Base-by-base conservation (phyloP, 2,113 vertebrate genomes). In the Silurus glanis region DNA sequence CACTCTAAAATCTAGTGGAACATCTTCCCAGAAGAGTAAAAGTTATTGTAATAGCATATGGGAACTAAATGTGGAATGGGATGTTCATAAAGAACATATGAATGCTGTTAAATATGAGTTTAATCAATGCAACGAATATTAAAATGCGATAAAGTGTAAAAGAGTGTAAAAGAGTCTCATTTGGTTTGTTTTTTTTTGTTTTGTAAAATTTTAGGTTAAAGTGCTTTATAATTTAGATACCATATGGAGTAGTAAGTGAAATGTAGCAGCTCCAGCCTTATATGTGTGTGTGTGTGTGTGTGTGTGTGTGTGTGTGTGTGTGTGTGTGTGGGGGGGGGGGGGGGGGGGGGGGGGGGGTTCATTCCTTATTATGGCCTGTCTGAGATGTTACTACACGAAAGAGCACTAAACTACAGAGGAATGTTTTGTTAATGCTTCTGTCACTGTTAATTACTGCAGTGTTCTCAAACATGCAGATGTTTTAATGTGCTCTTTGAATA, bases 361-460 rank as follows among this genome's bases (percentile, higher is more conserved):
- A 59, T 58, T 82, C 51, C 47, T 80, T 21, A 47, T 83, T 47
- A n/a, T 19, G 16, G 58, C 58, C 37, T 84, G 13, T 81, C 55
- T 81, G 82, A 86, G 69, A 69, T 71, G 64, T 88, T 53, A 86
- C 74, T 58, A 64, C 69, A 49, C 78, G 66, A 59, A 87, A 67
- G 80, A 61, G 58, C 80, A 59, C 13, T 82, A 75, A 85, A 87
- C 79, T 87, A 75, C 67, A 2, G 47, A 51, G 53, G 74, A 83
- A 80, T 83, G 69, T 88, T 86, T 88, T 49, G 45, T 16, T 83
- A 56, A 86, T 80, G 59, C 84, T 84, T 56, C 81, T 58, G 79
- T 89, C 88, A 85, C 72, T 66, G 64, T 80, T 85, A 85, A 72
- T 87, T 74, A 87, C 53, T 47, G 8, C 72, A 72, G 37, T 25